phyloP scores from a whole-genome alignment of 2,113 vertebrate species.

The Dascyllus trimaculatus region DNA sequence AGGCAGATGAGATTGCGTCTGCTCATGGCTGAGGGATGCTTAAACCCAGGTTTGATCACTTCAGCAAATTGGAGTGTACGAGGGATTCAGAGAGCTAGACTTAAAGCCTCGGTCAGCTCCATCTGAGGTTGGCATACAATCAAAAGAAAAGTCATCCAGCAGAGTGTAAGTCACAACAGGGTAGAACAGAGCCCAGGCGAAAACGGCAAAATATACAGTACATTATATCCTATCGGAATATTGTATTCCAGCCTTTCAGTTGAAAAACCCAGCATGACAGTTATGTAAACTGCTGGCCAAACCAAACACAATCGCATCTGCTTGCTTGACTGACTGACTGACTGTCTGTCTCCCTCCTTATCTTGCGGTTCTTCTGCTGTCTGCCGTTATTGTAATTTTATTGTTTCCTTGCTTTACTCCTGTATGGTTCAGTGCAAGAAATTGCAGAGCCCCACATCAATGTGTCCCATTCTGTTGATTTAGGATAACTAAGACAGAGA shows the following conservation, averaged over 20 bases:
- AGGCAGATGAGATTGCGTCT: constrained; percentile 58
- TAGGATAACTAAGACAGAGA: constrained; percentile 48
- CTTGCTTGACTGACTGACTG: constrained; percentile 18
- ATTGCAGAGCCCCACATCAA: constrained; percentile 28
- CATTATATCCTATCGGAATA: constrained; percentile 40
- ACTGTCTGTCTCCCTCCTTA: constrained; percentile 18
- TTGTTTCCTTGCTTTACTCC: constrained; percentile 37
- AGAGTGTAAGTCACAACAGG: constrained; percentile 6
- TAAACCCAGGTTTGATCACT: constrained; percentile 57
- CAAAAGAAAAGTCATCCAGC: constrained; percentile 34
- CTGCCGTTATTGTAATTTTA: constrained; percentile 36
- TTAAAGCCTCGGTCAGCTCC: constrained; percentile 49
- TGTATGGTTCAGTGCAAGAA: constrained; percentile 10
- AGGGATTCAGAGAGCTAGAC: constrained; percentile 46
- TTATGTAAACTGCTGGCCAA: constrained; percentile 40
- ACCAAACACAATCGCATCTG: constrained; percentile 50
- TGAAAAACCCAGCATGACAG: constrained; percentile 30
- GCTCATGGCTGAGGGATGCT: constrained; percentile 30
- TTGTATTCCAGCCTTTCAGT: constrained; percentile 12
- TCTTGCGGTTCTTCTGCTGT: constrained; percentile 10
- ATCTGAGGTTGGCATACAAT: constrained; percentile 27
- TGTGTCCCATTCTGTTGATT: constrained; percentile 63
- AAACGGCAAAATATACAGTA: constrained; percentile 22
- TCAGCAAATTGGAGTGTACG: constrained; percentile 48
- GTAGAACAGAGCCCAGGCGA: background rate